Evolutionary conservation across 2,888 invertebrate species (phyloP).

Genomic region (Chesias legatella): DNA sequence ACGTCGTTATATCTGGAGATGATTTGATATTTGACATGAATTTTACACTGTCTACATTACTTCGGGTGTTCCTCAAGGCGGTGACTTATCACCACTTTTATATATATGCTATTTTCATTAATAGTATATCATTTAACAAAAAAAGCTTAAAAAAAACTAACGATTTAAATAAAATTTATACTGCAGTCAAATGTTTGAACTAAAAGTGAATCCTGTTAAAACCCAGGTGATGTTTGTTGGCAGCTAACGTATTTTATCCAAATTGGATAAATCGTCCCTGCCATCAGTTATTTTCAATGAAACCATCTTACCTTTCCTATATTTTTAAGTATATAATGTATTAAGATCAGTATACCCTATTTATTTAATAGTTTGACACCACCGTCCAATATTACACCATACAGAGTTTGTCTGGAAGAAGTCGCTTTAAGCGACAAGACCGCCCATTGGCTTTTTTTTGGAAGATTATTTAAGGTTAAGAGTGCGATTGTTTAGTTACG

Average conservation of each 20-base stretch:
- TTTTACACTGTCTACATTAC: too few relatives aligned
- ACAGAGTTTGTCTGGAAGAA: too few relatives aligned
- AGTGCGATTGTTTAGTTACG: too few relatives aligned
- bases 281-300: constrained; percentile 1
- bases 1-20: too few relatives aligned
- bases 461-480: too few relatives aligned
- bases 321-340: too few relatives aligned
- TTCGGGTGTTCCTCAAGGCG: constrained; percentile 7
- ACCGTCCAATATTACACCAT: too few relatives aligned
- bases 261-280: background rate
- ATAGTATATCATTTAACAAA: constrained; percentile 1
- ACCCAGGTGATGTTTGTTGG: constrained; percentile 4
- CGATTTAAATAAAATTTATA: background rate
- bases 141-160: background rate
- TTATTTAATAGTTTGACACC: too few relatives aligned
- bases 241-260: background rate
- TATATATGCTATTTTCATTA: constrained; percentile 7
- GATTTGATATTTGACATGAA: too few relatives aligned
- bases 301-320: background rate
- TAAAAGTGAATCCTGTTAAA: constrained; percentile 1
- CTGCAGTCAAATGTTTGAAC: constrained; percentile 1
- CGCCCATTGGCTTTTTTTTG: too few relatives aligned
- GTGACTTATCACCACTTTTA: constrained; percentile 5
- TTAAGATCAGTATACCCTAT: too few relatives aligned
- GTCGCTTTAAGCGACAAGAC: too few relatives aligned